Evolutionary conservation across 2,797 vertebrate species (phyloP), one percentile per base, ranked within the genome.

Genomic region (Luscinia megarhynchos): DNA sequence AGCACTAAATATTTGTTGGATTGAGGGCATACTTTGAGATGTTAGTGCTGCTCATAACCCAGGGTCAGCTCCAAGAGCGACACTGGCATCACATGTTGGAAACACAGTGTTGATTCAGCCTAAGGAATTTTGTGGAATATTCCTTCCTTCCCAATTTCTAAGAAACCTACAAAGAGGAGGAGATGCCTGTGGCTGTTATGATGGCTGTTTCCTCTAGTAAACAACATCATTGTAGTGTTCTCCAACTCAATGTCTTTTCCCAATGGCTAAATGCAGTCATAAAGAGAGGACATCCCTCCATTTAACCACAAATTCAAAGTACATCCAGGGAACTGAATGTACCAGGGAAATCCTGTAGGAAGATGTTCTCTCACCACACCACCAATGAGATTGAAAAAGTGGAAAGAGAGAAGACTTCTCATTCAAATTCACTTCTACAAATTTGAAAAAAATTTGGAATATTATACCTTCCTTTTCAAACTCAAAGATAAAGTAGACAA

Each of bases 291-390:
- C 15, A 23, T 50, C 50, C 61, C 54, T 63, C 66, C 66, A 15
- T 70, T 74, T 74, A 55, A 80, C 62, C 61, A 77, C 66, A 51
- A 68, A 80, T 61, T 17, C 1, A 0, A 92, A 91, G 54, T 29
- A 64, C 11, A 32, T 58, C 38, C 77, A 79, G 50, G n/a, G 86
- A 92, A 84, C 81, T 63, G 51, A 82, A 89, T 3, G 6, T 63
- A 73, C 66, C 59, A 84, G 57, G 74, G 70, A 89, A 92, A 67
- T 54, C 53, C 72, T 50, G 45, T 46, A 81, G 87, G 81, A 96
- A 89, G 78, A 57, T 53, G 68, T 50, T 92, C 43, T 87, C 67
- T 84, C 61, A 72, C 41, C 72, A 74, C 43, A 13, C n/a, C 45
- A 38, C n/a, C 68, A 72, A 27, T 11, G 27, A 54, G 32, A 57